Evolutionary conservation across 1,140 invertebrate genomes (phyloP), one percentile per base, ranked within the genome.

Genomic region (Formica exsecta): DNA sequence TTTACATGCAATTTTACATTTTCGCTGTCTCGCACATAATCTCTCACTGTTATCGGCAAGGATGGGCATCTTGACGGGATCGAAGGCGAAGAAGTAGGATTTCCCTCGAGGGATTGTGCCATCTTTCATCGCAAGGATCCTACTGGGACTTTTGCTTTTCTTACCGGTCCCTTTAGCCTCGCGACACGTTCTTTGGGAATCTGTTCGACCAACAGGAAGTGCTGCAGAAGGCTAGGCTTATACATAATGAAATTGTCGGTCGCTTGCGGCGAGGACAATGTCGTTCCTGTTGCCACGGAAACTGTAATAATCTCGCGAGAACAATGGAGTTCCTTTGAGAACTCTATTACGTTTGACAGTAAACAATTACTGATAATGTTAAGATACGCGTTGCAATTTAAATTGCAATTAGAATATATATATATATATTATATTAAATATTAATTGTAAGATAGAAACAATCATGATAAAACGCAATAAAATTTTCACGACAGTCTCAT

Each of bases 241-340:
- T 59, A 62, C 38, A 19, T 81, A 59, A 81, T 61, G 66, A 81
- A 81, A 81, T 71, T 80, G 76, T 80, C 74, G 38, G 41, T 22
- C 61, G 71, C 19, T 54, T 13, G 73, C 22, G 7, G 16, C 36
- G n/a, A 36, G 32, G 59, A 77, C 29, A 79, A 66, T 51, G 29
- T 79, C 76, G 76, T 51, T 36, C 41, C 44, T 29, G 61, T 44
- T 38, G 38, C n/a, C 44, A 7, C 64, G 77, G 48, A 80, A 80
- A 57, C 77, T 54, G 22, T 57, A 57, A 80, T 80, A 25, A 80
- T 41, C 36, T 38, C 22, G 44, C 16, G 22, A 80, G 22, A 9
- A 80, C 51, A 70, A 59, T 59, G 9, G 44, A 68, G 7, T 79
- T 13, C 7, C 44, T 79, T 51, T n/a, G 74, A 77, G 38, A 32